A percentile compares a stretch with the other conserved stretches of the same genome.
Conservation (phyloP, 1,140 invertebrate species). For the Thaumetopoea pityocampa region DNA sequence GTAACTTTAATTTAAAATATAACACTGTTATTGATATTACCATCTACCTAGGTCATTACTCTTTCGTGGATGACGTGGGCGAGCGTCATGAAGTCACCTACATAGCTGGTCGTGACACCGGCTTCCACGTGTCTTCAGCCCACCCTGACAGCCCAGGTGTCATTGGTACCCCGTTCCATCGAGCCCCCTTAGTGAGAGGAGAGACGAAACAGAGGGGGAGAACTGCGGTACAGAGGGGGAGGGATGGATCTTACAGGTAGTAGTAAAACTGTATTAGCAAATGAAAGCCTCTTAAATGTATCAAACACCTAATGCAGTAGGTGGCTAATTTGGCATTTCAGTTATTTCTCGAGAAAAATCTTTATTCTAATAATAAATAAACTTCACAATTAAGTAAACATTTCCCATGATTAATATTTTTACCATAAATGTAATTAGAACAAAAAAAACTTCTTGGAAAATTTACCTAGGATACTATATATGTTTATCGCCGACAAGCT, state of each 20-base stretch:
- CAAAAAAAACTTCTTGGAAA: too few species aligned
- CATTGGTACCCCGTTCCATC: slow-evolving; percentile 77
- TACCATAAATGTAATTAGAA: too few species aligned
- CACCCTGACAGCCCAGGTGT: slow-evolving; percentile 79
- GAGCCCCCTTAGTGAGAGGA: slow-evolving; percentile 70
- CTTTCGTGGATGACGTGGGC: slow-evolving; percentile 83
- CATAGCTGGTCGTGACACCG: slow-evolving; percentile 82
- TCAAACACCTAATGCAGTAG: too few species aligned
- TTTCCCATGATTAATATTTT: too few species aligned
- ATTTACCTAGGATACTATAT: too few species aligned
- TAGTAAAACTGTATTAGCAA: not conserved
- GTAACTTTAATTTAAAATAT: too few species aligned
- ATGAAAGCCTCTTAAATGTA: too few species aligned
- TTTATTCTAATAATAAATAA: too few species aligned
- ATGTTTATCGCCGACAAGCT: too few species aligned
- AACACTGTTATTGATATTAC: slow-evolving; percentile 4
- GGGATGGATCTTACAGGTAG: slow-evolving; percentile 80
- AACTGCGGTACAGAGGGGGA: slow-evolving; percentile 78
- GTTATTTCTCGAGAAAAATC: too few species aligned
- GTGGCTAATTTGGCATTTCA: too few species aligned
- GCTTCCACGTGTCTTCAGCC: slow-evolving; percentile 83
- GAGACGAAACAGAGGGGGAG: slow-evolving; percentile 76
- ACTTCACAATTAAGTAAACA: too few species aligned
- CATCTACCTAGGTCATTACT: slow-evolving; percentile 76
- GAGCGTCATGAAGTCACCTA: slow-evolving; percentile 84